Evolutionary conservation across 1,140 invertebrate genomes (phyloP), one percentile per base, ranked within the genome.

Genomic region (Anastrepha obliqua): DNA sequence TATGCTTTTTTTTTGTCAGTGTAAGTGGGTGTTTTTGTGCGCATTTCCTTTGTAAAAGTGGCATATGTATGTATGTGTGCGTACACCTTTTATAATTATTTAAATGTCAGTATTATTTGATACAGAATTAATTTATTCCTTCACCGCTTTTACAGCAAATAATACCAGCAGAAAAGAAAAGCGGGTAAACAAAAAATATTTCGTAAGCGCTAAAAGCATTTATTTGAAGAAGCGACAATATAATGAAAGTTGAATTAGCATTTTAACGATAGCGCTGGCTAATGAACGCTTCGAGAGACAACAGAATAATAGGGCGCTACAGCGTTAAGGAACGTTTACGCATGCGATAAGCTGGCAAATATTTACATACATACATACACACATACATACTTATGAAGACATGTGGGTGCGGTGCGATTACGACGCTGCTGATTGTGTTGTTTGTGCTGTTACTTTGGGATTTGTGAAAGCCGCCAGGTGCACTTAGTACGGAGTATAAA

Each of bases 201-300:
- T 74, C 39, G 65, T 67, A 13, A 39, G 65, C 65, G 65, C 11
- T 67, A 67, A 74, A 74, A 74, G 70, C 13, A 7, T 64, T 55
- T 55, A 15, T 3, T 55, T 55, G 6, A 81, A 81, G 47, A 55
- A 13, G 20, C 47, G 9, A 81, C 74, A 81, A 17, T 55, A 58
- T 11, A 51, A 81, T 55, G 74, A 81, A 81, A 81, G 74, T 81
- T 29, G 17, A 81, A 81, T 81, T 81, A 81, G 74, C 74, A 81
- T 81, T 29, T 81, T 55, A 81, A 81, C 47, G 51, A 81, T 55
- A 81, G 74, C 55, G 74, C 74, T 81, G 74, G 15, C 44, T 55
- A 55, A 55, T 55, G 51, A 55, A 55, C 51, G 11, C 51, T 8
- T 11, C 6, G 51, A 55, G 11, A 29, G 11, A 8, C 11, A 55